These are phyloP conservation scores for Asobara japonica DNA, from an alignment of 1,140 invertebrate species.

Conservation along the genomic window DNA sequence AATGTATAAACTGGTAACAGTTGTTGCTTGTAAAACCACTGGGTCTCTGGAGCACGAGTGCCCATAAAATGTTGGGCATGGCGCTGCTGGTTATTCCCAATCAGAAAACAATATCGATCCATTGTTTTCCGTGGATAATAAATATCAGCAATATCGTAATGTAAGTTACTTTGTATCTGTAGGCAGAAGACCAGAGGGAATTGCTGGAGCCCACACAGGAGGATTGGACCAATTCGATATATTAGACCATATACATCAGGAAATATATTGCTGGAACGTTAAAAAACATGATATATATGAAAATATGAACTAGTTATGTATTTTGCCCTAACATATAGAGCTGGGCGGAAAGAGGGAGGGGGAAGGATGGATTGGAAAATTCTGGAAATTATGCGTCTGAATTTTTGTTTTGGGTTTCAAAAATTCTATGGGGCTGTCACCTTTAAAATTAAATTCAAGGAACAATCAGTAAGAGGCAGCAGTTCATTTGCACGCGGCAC, in stretches of 20 bases:
- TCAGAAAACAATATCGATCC: conserved; percentile 68
- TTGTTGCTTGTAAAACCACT: conserved; percentile 25
- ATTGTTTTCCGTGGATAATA: conserved; percentile 62
- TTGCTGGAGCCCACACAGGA: no score
- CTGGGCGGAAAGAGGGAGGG: no score
- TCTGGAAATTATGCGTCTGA: neutral
- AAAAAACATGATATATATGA: no score
- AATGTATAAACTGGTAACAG: conserved; percentile 6
- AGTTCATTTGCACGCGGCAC: neutral
- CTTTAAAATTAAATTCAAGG: neutral
- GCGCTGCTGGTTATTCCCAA: conserved; percentile 44
- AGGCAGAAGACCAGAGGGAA: neutral
- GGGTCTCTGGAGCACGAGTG: neutral
- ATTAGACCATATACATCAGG: no score
- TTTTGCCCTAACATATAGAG: no score
- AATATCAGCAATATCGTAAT: conserved; percentile 62
- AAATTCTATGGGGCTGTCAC: neutral
- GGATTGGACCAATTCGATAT: no score
- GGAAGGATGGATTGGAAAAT: no score
- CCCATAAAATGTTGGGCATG: neutral
- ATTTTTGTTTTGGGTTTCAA: neutral
- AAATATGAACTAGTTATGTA: no score
- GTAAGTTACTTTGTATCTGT: conserved; percentile 15
- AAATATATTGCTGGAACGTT: no score
- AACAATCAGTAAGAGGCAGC: neutral